These are phyloP conservation scores for Contarinia nasturtii DNA, from an alignment of 1,140 invertebrate genomes.

Conservation along the genomic window DNA sequence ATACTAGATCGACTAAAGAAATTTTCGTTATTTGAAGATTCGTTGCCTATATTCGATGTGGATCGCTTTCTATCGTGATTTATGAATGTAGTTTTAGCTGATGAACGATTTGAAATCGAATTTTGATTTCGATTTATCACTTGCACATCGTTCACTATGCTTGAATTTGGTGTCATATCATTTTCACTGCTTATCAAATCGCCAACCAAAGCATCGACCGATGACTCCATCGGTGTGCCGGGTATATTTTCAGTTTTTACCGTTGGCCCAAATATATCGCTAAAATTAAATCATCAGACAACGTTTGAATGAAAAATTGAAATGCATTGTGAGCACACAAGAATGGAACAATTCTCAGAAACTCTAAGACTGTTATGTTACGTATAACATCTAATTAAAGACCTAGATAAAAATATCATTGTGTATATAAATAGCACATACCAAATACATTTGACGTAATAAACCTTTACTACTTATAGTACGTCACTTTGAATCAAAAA, in stretches of 20 bases:
- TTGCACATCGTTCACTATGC: not conserved
- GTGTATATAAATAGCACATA: not conserved
- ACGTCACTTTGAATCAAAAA: no score
- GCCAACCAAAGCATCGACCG: not conserved
- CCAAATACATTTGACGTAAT: not conserved
- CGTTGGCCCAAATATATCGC: slow-evolving; percentile 4
- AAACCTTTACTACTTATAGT: no score
- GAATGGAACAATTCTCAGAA: no score
- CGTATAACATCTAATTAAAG: not conserved
- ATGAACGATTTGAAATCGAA: no score
- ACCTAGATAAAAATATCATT: not conserved
- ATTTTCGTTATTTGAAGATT: not conserved
- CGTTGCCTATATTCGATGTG: not conserved
- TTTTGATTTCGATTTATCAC: not conserved
- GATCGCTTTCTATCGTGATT: not conserved
- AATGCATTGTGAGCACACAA: not conserved
- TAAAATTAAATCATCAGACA: not conserved
- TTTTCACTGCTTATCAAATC: not conserved
- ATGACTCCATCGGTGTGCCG: slow-evolving; percentile 4
- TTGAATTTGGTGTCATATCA: not conserved
- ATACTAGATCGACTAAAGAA: slow-evolving; percentile 10
- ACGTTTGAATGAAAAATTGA: not conserved
- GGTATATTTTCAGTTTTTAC: slow-evolving; percentile 2
- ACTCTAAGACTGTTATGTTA: not conserved
- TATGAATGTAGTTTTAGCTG: not conserved